Evolutionary conservation across 2,888 invertebrate genomes (phyloP).

Genomic region (Hololepta plana): DNA sequence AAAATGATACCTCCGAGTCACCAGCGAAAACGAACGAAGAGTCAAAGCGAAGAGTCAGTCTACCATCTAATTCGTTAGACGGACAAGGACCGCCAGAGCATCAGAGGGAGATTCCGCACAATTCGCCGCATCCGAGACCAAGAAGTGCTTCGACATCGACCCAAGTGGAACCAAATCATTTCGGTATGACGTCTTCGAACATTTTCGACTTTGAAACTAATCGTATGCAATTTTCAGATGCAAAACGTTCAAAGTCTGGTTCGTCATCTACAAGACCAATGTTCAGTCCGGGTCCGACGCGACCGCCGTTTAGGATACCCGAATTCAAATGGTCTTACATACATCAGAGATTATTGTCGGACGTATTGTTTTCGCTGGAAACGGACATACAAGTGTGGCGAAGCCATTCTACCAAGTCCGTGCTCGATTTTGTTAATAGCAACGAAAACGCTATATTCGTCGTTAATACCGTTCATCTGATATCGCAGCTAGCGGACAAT

Average conservation of each 20-base stretch:
- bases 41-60: constrained; percentile 34
- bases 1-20: constrained; percentile 8
- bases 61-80: constrained; percentile 29
- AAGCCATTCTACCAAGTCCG: constrained; percentile 91
- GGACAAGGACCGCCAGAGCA: constrained; percentile 20
- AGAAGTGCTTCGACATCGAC: constrained; percentile 65
- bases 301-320: constrained; percentile 95
- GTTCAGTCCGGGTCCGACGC: constrained; percentile 84
- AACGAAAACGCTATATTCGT: constrained; percentile 98
- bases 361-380: constrained; percentile 91
- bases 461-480: constrained; percentile 96
- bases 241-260: constrained; percentile 40
- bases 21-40: constrained; percentile 15
- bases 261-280: constrained; percentile 58
- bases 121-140: constrained; percentile 52
- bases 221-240: constrained; percentile 22
- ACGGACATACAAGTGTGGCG: constrained; percentile 87
- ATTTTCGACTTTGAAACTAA: constrained; percentile 13
- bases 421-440: constrained; percentile 95
- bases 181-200: too few relatives aligned
- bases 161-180: constrained; percentile 72
- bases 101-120: constrained; percentile 24
- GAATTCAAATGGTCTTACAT: constrained; percentile 99
- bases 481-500: constrained; percentile 97
- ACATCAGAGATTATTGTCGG: constrained; percentile 88